Conservation (phyloP, 1,140 invertebrate genomes). For the Penaeus indicus region DNA sequence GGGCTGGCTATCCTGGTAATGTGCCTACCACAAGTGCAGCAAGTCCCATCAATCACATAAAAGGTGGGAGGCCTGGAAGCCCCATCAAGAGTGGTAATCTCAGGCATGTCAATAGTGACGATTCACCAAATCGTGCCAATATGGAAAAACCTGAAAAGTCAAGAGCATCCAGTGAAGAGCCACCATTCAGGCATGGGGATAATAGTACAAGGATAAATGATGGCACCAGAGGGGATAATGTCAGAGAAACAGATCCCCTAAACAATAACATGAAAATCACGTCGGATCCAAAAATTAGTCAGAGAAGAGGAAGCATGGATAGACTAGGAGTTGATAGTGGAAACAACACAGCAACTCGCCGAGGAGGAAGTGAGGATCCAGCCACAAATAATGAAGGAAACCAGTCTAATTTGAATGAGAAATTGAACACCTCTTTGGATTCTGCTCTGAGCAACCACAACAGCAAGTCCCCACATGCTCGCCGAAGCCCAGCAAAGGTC, state of each 20-base stretch:
- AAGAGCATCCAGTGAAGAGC: conserved; percentile 30
- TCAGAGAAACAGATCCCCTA: conserved; percentile 14
- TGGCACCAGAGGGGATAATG: conserved; percentile 6
- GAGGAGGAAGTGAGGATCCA: conserved; percentile 24
- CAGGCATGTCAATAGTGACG: conserved; percentile 35
- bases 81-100: conserved; percentile 32
- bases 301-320: conserved; percentile 31
- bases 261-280: conserved; percentile 31
- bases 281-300: conserved; percentile 20
- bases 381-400: conserved; percentile 10
- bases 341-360: neutral
- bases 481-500: conserved; percentile 51
- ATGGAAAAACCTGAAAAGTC: conserved; percentile 18
- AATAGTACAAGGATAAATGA: conserved; percentile 34
- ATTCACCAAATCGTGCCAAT: conserved; percentile 7
- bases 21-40: neutral
- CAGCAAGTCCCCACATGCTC: conserved; percentile 39
- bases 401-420: conserved; percentile 15
- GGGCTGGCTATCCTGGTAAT: conserved; percentile 1
- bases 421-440: conserved; percentile 37
- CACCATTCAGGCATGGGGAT: conserved; percentile 26
- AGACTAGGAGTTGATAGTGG: conserved; percentile 23
- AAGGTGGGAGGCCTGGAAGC: conserved; percentile 38
- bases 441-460: conserved; percentile 37
- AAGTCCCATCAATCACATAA: conserved; percentile 2